phyloP scores from a whole-genome alignment of 2,113 vertebrate species.

The Leuciscus idus region DNA sequence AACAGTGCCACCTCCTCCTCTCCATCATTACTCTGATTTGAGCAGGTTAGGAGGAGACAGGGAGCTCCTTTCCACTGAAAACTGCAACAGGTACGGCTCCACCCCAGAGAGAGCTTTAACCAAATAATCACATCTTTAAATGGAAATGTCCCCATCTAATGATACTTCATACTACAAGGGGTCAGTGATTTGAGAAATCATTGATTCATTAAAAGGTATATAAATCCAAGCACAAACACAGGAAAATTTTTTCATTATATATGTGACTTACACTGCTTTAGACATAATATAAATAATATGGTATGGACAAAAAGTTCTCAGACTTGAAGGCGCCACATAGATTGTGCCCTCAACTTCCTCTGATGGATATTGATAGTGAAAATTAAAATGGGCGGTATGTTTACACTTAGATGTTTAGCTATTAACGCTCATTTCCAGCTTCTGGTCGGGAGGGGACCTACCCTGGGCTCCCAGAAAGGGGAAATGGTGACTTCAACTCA shows the following conservation, averaged over 20 bases:
- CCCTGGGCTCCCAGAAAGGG: slow-evolving; percentile 25
- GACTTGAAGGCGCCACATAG: slow-evolving; percentile 51
- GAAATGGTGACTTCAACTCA: slow-evolving; percentile 54
- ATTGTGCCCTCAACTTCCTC: slow-evolving; percentile 48
- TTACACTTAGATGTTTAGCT: slow-evolving; percentile 43
- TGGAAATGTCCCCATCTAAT: neutral
- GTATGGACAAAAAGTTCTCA: slow-evolving; percentile 25
- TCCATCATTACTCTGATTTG: slow-evolving; percentile 72
- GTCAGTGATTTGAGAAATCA: neutral
- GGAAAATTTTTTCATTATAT: neutral
- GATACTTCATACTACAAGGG: neutral
- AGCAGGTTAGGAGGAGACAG: slow-evolving; percentile 3
- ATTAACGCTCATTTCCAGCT: slow-evolving; percentile 33
- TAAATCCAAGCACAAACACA: neutral
- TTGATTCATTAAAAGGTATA: neutral
- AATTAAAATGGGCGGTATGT: slow-evolving; percentile 32
- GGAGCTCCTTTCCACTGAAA: neutral
- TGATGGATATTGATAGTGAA: slow-evolving; percentile 45
- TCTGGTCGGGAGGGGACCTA: slow-evolving; percentile 6
- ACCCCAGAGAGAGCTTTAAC: neutral
- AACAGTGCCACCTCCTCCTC: slow-evolving; percentile 61
- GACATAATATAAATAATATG: neutral
- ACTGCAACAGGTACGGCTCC: neutral
- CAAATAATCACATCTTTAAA: neutral
- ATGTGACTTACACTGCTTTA: neutral